A percentile compares a stretch with the other conserved stretches of the same genome.
phyloP scores from a whole-genome alignment of 2,888 invertebrate species.

The Listrodromus nycthemerus region DNA sequence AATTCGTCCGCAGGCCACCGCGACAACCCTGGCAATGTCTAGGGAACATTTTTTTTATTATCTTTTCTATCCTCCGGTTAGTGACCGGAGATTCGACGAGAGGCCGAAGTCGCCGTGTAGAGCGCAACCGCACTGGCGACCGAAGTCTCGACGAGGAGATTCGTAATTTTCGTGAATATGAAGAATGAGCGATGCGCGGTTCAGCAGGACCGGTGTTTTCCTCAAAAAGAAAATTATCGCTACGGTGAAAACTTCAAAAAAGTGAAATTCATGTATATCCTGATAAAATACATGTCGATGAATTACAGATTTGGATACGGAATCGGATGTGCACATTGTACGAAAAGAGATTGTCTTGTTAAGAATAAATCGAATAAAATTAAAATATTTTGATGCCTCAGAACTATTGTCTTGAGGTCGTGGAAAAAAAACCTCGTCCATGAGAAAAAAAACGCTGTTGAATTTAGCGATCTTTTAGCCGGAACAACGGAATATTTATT shows the following conservation, averaged over 20 bases:
- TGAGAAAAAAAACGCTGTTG: no score
- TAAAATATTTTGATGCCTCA: no score
- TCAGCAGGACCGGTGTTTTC: conserved; percentile 19
- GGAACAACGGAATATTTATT: no score
- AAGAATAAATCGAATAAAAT: no score
- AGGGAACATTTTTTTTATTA: conserved; percentile 27
- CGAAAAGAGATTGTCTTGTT: no score
- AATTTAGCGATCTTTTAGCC: no score
- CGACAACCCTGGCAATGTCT: conserved; percentile 51
- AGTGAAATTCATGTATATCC: not conserved
- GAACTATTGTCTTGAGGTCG: no score
- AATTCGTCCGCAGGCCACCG: conserved; percentile 51
- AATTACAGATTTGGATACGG: no score
- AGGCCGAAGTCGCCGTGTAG: conserved; percentile 12
- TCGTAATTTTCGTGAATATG: conserved; percentile 53
- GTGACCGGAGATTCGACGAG: conserved; percentile 43
- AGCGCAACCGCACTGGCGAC: not conserved
- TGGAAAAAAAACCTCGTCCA: no score
- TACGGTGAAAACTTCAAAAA: not conserved
- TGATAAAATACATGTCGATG: not conserved
- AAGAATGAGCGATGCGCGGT: conserved; percentile 27
- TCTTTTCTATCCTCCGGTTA: conserved; percentile 33
- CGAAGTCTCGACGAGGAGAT: conserved; percentile 48
- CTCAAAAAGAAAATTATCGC: not conserved
- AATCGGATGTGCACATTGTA: no score